Percentiles rank a stretch among this genome's conserved stretches.
Conservation (phyloP, 2,888 invertebrate species). For the Epistrophe grossulariae region DNA sequence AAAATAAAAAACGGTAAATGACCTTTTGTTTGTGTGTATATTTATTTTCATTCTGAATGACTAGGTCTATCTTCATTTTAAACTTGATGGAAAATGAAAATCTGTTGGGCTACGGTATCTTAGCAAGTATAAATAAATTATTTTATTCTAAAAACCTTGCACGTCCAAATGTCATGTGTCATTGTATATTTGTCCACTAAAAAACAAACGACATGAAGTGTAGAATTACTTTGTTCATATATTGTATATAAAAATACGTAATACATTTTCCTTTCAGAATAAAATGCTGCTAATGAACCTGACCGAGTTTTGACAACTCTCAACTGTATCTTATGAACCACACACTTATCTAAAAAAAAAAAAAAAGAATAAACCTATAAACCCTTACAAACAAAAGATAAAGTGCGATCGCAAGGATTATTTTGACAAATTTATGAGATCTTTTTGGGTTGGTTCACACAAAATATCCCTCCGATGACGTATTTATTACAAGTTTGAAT, state of each 20-base stretch:
- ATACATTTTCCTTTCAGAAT: neutral
- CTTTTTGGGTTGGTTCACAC: constrained; percentile 48
- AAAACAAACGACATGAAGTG: constrained; percentile 56
- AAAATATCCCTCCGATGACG: constrained; percentile 62
- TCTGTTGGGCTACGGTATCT: neutral
- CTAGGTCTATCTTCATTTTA: neutral
- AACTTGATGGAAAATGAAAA: neutral
- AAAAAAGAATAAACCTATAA: constrained; percentile 34
- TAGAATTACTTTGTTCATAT: constrained; percentile 57
- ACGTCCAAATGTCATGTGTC: constrained; percentile 24
- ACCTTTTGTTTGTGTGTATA: constrained; percentile 18
- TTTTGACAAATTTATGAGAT: constrained; percentile 74
- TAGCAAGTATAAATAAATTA: constrained; percentile 25
- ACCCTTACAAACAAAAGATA: constrained; percentile 54
- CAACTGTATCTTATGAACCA: constrained; percentile 27
- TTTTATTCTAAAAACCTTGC: constrained; percentile 18
- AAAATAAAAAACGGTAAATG: constrained; percentile 63
- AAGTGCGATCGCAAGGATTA: constrained; percentile 68
- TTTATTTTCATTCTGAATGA: constrained; percentile 37
- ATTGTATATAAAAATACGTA: neutral
- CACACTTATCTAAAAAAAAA: constrained; percentile 26
- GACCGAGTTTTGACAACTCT: constrained; percentile 53
- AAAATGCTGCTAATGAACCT: constrained; percentile 53
- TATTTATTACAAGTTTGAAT: constrained; percentile 61
- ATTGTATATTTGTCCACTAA: constrained; percentile 37